Conservation (phyloP, 2,113 vertebrate species). For the Lepisosteus oculatus region DNA sequence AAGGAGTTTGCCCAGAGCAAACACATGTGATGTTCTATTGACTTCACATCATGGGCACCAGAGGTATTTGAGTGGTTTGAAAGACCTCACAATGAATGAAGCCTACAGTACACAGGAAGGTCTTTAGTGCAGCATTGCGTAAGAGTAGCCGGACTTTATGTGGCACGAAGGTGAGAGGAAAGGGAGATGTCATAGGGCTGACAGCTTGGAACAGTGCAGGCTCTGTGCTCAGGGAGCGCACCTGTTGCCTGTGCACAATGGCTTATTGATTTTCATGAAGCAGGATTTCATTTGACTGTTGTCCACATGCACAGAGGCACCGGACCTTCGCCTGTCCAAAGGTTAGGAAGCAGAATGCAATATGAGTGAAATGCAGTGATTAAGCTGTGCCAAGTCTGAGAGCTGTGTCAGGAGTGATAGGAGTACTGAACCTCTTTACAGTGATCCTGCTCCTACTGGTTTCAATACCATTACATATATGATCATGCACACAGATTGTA, state of each 20-base stretch:
- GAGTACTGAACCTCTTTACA: no score
- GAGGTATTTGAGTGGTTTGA: background rate
- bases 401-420: no score
- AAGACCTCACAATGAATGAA: background rate
- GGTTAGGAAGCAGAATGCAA: background rate
- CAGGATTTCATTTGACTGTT: background rate
- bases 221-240: background rate
- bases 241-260: constrained; percentile 16
- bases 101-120: background rate
- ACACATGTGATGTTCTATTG: constrained; percentile 4
- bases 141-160: background rate
- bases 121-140: no score
- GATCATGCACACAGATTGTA: no score
- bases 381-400: constrained; percentile 28
- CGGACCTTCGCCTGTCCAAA: background rate
- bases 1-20: background rate
- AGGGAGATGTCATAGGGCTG: background rate
- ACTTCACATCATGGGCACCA: background rate
- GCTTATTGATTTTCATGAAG: background rate
- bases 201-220: fast-evolving
- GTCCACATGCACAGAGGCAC: background rate
- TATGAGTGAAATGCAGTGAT: constrained; percentile 11
- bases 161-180: background rate
- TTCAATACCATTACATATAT: no score
- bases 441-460: no score